These are phyloP conservation scores for Ciconia boyciana DNA, from an alignment of 2,113 vertebrate genomes.

Conservation along the genomic window DNA sequence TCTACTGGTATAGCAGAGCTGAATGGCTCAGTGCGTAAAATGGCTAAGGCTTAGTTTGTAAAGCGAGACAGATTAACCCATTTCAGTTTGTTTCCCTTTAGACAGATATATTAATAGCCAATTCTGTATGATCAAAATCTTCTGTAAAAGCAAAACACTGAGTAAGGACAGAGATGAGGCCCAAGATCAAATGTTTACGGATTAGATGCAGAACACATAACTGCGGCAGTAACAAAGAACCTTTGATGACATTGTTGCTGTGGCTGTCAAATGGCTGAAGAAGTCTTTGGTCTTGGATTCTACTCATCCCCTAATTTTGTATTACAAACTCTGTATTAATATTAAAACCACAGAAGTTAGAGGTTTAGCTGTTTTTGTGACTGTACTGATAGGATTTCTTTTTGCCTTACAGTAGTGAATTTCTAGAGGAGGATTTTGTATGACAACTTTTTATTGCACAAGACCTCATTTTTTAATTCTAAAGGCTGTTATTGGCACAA, in stretches of 20 bases:
- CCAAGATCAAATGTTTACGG: background rate
- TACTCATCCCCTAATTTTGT: background rate
- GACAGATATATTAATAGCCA: background rate
- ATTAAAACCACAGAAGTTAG: background rate
- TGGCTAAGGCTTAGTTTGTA: background rate
- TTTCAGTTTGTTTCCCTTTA: background rate
- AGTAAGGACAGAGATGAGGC: background rate
- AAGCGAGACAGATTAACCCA: background rate
- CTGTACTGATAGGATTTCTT: background rate
- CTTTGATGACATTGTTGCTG: background rate
- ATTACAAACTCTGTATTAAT: background rate
- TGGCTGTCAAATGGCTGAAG: background rate
- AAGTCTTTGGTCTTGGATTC: background rate
- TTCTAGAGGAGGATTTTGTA: slow-evolving; percentile 20
- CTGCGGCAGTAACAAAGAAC: background rate
- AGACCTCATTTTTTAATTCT: slow-evolving; percentile 70
- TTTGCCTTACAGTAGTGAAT: slow-evolving; percentile 50
- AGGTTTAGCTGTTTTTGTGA: background rate
- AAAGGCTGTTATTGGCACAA: slow-evolving; percentile 49
- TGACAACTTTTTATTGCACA: slow-evolving; percentile 45
- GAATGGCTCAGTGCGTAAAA: background rate
- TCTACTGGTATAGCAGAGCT: background rate
- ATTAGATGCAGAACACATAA: background rate
- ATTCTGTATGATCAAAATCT: background rate
- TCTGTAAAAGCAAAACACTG: background rate